These are phyloP conservation scores for Liasis olivaceus DNA, from an alignment of 2,797 vertebrate genomes.

Conservation along the genomic window DNA sequence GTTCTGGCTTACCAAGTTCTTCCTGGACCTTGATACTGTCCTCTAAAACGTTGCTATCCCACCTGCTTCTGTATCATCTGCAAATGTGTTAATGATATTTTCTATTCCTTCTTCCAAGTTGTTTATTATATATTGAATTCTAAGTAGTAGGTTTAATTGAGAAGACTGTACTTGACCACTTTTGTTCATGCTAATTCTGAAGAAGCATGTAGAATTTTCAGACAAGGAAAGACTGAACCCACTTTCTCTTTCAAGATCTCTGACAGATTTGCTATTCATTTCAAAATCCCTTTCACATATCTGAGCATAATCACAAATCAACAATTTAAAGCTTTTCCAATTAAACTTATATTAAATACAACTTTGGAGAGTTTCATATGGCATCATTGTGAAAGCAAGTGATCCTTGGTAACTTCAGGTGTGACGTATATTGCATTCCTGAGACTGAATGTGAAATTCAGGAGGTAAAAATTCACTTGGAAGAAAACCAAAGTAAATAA, in stretches of 20 bases:
- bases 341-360: constrained; percentile 51
- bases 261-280: constrained; percentile 7
- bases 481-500: constrained; percentile 33
- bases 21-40: not conserved
- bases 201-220: not conserved
- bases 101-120: not conserved
- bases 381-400: constrained; percentile 41
- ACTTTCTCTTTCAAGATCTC: constrained; percentile 6
- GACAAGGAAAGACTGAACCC: not conserved
- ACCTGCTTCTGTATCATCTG: not conserved
- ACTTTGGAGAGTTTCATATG: constrained; percentile 59
- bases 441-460: constrained; percentile 40
- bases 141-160: not conserved
- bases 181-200: not conserved
- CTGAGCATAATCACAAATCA: constrained; percentile 37
- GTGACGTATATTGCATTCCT: constrained; percentile 29
- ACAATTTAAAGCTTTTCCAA: constrained; percentile 52
- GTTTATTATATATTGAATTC: not conserved
- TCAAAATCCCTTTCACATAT: constrained; percentile 21
- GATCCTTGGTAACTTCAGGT: constrained; percentile 18
- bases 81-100: not conserved
- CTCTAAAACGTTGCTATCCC: not conserved
- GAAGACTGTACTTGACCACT: not conserved
- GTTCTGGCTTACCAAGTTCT: not conserved
- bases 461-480: not conserved